Percentiles rank a stretch among this genome's conserved stretches.
These are phyloP conservation scores for Coronaproctus castanopsis DNA, from an alignment of 2,888 invertebrate genomes.

Conservation along the genomic window DNA sequence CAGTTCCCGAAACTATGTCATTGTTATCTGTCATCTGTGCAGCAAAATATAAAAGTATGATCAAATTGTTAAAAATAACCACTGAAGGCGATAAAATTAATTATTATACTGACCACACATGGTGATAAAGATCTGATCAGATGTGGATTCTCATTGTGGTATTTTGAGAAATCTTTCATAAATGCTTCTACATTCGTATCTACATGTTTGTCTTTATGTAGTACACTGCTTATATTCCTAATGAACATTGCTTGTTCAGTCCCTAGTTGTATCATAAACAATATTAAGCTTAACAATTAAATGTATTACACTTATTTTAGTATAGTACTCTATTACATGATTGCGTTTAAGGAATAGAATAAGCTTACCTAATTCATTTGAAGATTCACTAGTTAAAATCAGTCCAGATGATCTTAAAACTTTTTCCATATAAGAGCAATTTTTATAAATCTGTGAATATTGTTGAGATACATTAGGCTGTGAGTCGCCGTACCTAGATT, in stretches of 20 bases:
- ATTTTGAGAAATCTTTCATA: constrained; percentile 18
- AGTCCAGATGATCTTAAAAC: neutral
- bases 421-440: neutral
- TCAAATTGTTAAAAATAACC: too few relatives aligned
- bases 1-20: constrained; percentile 19
- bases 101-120: constrained; percentile 23
- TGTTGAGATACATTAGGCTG: neutral
- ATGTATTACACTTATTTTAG: too few relatives aligned
- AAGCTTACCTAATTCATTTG: neutral
- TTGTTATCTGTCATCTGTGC: constrained; percentile 7
- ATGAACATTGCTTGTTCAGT: constrained; percentile 19
- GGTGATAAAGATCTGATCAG: constrained; percentile 26
- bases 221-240: constrained; percentile 12
- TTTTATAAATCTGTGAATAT: neutral
- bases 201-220: constrained; percentile 5
- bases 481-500: too few relatives aligned
- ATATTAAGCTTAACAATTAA: neutral
- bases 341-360: too few relatives aligned
- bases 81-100: too few relatives aligned
- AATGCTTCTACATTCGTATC: constrained; percentile 13
- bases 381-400: neutral
- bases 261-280: constrained; percentile 12
- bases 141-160: constrained; percentile 23
- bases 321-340: too few relatives aligned
- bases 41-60: too few relatives aligned